Evolutionary conservation across 2,797 vertebrate genomes (phyloP), one percentile per base, ranked within the genome.

Genomic region (Paramormyrops hopkinsi): DNA sequence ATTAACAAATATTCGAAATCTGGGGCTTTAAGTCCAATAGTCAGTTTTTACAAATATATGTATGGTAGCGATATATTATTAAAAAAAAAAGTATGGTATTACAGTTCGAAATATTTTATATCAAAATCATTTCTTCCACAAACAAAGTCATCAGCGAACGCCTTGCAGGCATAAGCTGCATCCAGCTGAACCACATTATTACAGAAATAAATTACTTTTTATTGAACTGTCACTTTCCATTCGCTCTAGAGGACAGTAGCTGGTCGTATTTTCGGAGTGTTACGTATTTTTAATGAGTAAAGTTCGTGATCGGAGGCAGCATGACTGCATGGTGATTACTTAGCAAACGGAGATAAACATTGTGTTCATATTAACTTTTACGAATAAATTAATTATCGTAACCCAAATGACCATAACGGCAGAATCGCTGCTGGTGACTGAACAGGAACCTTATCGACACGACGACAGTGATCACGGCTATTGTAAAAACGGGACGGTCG

Each of bases 211-310:
- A 85, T 85, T 85, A 85, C 82, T 85, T 85, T 85, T 51, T 48
- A 85, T 51, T 85, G 46, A 85, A 51, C 82, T 85, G 48, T 85
- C 82, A 85, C 82, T 85, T 85, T 85, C 82, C 46, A 85, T 85
- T 85, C 48, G 37, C 48, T 22, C 22, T 50, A 14, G 46, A 48
- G 46, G 6, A 85, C 44, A 85, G 82, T 41, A 85, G 48, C 73
- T 59, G 73, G 73, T n/a, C 37, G 37, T 79, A 79, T 79, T n/a
- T 76, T 79, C 73, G 37, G 17, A 44, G 2, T n/a, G 73, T 44
- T 44, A 85, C n/a, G 11, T 48, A 85, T 85, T 85, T 25, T 22
- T 85, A 48, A 46, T 85, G 25, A 85, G 44, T 85, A 48, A 85
- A 85, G 48, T 51, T 85, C 25, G 44, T 85, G 9, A 44, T 25